Conservation (phyloP, 1,140 invertebrate species). For the Streblospio benedicti region DNA sequence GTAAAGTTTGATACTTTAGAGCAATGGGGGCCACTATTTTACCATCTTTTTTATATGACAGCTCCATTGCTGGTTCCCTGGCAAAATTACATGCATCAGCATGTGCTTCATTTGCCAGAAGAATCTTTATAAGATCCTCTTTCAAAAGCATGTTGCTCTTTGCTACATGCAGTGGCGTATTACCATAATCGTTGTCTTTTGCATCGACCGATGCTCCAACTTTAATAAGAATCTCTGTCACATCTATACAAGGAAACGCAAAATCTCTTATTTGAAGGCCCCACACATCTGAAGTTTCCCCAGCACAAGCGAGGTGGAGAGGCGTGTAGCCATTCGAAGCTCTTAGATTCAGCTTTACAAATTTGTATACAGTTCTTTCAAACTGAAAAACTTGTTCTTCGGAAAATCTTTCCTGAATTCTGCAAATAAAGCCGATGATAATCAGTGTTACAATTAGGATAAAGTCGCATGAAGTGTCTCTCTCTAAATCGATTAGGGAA, state of each 20-base stretch:
- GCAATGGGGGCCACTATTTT: no score
- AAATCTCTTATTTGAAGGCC: no score
- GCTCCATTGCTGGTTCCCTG: slow-evolving; percentile 64
- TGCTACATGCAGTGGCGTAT: slow-evolving; percentile 70
- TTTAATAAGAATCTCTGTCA: slow-evolving; percentile 67
- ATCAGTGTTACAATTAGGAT: slow-evolving; percentile 73
- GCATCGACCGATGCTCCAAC: slow-evolving; percentile 72
- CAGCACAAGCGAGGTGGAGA: slow-evolving; percentile 70
- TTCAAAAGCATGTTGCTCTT: slow-evolving; percentile 53
- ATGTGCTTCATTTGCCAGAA: slow-evolving; percentile 73
- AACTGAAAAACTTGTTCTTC: slow-evolving; percentile 49
- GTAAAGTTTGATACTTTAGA: slow-evolving; percentile 5
- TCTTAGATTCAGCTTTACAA: slow-evolving; percentile 67
- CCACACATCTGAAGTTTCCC: slow-evolving; percentile 50
- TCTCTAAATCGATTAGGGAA: slow-evolving; percentile 28
- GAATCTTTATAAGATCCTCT: slow-evolving; percentile 55
- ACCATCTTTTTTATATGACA: no score
- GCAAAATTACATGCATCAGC: slow-evolving; percentile 74
- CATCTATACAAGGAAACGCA: slow-evolving; percentile 65
- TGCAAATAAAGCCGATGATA: slow-evolving; percentile 55
- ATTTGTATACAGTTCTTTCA: slow-evolving; percentile 52
- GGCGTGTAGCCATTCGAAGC: slow-evolving; percentile 61
- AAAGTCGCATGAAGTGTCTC: slow-evolving; percentile 53
- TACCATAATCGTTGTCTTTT: slow-evolving; percentile 56
- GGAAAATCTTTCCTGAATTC: slow-evolving; percentile 51